Evolutionary conservation across 2,888 invertebrate genomes (phyloP).

Genomic region (Electrophaes corylata): DNA sequence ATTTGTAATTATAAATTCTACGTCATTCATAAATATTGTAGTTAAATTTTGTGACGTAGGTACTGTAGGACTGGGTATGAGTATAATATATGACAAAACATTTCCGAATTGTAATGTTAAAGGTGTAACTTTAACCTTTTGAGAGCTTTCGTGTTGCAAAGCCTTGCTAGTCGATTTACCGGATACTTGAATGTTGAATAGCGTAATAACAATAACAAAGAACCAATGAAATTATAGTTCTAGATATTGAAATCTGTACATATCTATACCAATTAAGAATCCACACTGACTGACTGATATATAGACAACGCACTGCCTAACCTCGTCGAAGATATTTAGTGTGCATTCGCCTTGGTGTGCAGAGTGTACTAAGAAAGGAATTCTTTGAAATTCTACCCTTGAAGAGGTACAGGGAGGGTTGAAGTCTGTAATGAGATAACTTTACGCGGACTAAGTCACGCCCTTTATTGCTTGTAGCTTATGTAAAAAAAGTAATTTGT

Average conservation of each 20-base stretch:
- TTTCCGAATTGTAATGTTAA: constrained; percentile 43
- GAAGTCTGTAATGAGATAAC: no score
- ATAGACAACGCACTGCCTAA: no score
- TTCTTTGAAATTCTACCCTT: no score
- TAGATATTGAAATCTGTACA: neutral
- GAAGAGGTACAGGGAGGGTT: no score
- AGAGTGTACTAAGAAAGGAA: no score
- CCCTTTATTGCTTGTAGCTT: no score
- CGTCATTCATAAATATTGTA: constrained; percentile 41
- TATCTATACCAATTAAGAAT: no score
- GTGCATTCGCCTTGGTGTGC: no score
- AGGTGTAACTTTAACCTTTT: constrained; percentile 43
- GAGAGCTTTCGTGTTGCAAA: constrained; percentile 39
- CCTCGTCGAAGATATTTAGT: no score
- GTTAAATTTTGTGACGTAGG: constrained; percentile 43
- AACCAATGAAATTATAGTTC: neutral
- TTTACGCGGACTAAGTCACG: no score
- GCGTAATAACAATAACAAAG: neutral
- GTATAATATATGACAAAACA: constrained; percentile 28
- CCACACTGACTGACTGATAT: no score
- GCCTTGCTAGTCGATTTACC: constrained; percentile 50
- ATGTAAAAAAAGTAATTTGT: no score
- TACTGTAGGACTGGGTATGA: constrained; percentile 32
- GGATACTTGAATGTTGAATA: constrained; percentile 49
- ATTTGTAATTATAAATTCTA: constrained; percentile 33